Conservation (phyloP, 2,113 vertebrate species). For the Lepus europaeus region DNA sequence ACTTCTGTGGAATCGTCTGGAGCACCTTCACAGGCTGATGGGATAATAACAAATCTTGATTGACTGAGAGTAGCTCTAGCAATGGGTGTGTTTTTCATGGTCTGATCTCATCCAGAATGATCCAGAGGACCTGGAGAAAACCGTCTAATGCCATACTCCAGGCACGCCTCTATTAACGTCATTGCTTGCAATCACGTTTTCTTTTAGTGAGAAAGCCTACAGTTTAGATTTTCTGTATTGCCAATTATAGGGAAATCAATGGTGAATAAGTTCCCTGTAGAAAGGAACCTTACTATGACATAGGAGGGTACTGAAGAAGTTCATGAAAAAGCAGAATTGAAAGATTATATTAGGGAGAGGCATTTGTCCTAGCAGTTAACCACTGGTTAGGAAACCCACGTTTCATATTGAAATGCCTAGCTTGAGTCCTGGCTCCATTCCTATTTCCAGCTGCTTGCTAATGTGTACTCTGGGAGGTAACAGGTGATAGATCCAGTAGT, state of each 20-base stretch:
- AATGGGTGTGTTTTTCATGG: not conserved
- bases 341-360: too few relatives aligned
- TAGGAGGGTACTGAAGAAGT: too few relatives aligned
- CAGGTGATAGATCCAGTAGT: too few relatives aligned
- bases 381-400: too few relatives aligned
- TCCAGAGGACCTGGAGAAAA: not conserved
- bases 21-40: not conserved
- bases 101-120: not conserved
- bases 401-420: too few relatives aligned
- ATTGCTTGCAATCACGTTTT: not conserved
- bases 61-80: not conserved
- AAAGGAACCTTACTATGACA: constrained; percentile 24
- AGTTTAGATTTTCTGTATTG: not conserved
- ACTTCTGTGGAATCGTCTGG: not conserved
- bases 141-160: not conserved
- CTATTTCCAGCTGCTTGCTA: too few relatives aligned
- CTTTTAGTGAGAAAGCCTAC: not conserved
- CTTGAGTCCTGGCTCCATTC: too few relatives aligned
- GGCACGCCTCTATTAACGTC: not conserved
- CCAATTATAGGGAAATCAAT: not conserved
- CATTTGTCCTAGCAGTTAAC: too few relatives aligned
- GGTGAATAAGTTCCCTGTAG: not conserved
- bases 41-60: not conserved
- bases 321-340: too few relatives aligned
- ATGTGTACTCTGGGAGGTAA: too few relatives aligned